Base-by-base conservation (phyloP, 1,140 invertebrate genomes). In the Harlomillsia oculata region DNA sequence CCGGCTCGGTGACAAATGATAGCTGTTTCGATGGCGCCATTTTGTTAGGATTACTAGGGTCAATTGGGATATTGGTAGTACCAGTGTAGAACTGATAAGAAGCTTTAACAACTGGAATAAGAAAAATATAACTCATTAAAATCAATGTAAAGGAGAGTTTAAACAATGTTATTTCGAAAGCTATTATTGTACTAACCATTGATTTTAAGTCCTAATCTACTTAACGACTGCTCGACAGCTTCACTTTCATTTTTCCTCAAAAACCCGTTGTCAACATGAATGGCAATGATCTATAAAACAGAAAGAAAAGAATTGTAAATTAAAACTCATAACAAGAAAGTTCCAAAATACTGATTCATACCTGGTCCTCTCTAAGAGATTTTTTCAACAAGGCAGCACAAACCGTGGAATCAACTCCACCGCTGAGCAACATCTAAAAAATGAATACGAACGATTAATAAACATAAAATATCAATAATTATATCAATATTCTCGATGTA, bases 191-290 rank as follows among this genome's bases (percentile, higher is more conserved):
- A 65, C 45, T 61, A 67, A 81, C 79, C 75, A 75, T 83, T 84
- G 50, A 97, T 75, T 69, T 88, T 82, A 14, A 98, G 78, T 16
- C 93, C 94, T 49, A 98, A 74, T 62, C 85, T 82, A 18, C 80
- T 79, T 20, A 98, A 78, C 59, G 86, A 89, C 68, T 84, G 77
- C 68, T 89, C 86, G 13, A 97, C 95, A 64, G 85, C 82, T 44
- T 80, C 74, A 66, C 89, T 94, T 72, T 99, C 96, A 67, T 90
- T 83, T 74, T 96, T 93, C 48, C 96, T 80, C 92, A 99, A 95
- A 71, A 98, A 98, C 46, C 95, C 96, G 75, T 99, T 99, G 72
- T 99, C 94, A 65, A 99, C 95, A 74, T 99, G 95, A 58, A 98
- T 79, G 32, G 93, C 92, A 68, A 97, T 90, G 20, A 99, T 76